Evolutionary conservation across 1,140 invertebrate genomes (phyloP), one percentile per base, ranked within the genome.

Genomic region (Zaprionus taronus): DNA sequence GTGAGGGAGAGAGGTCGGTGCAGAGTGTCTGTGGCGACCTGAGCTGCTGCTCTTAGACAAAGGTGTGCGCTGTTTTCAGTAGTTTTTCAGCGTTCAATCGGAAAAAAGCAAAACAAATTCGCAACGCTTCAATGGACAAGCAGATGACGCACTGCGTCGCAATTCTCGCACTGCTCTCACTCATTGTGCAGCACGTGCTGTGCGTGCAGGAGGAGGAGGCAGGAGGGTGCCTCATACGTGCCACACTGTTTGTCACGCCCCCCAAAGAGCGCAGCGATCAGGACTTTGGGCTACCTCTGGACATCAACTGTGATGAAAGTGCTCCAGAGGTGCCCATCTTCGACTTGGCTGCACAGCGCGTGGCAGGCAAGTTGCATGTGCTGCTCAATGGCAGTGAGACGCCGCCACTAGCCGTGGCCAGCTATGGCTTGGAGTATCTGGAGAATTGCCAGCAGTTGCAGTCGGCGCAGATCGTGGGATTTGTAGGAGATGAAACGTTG

Each of bases 381-480:
- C 55, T 67, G 15, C 72, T 92, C 12, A 80, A 92, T 58, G 91
- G 91, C n/a, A 80, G 70, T 6, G 73, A 80, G 12, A 87, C 84
- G 17, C 73, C 83, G 4, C 68, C 85, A 0, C 44, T 91, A 47
- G 79, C 62, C 11, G 56, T 73, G 0, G 22, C 65, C 15, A 91
- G 82, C 9, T 92, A 84, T 67, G 91, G 91, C 1, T 20, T 92
- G 60, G 91, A 92, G 60, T 91, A 79, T 62, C 47, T 92, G 56
- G 80, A 81, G 12, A 87, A 91, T 41, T 92, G 91, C 63, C 38
- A 47, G 0, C 63, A 80, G 2, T 56, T 92, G 20, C 71, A 79
- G 2, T 77, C 67, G 15, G 15, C 84, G 0, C 53, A 73, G 22
- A 77, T 92, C 7, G 70, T 78, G 22, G 61, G 69, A 15, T 92